Base-by-base conservation (phyloP, 92 coral and sea anemone genomes). In the Paragorgia papillata region DNA sequence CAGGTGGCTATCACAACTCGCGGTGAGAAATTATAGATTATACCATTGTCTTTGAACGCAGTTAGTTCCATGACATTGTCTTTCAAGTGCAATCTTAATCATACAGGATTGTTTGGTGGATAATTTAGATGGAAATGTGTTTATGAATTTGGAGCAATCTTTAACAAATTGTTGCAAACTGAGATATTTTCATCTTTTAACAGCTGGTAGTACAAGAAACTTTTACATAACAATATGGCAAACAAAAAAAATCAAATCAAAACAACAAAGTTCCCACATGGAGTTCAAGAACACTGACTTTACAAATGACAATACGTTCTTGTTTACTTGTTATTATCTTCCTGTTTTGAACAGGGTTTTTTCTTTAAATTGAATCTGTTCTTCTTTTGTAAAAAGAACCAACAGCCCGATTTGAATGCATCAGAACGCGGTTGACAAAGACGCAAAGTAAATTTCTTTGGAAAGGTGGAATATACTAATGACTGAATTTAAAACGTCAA, bases 1-100 rank as follows among this genome's bases (percentile, higher is more conserved):
- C 59, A 68, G 75, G 58, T 35, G 71, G 71, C 71, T 35, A 26
- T 68, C 75, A 68, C 17, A 49, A 49, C 75, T 48, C 9, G 3
- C n/a, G 35, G 50, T 20, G 34, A 44, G 22, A 25, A 68, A 68
- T 48, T 39, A 68, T 49, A 44, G 50, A 68, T 68, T 68, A 68
- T 18, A 13, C 3, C 59, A 44, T 22, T 67, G 58, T 66, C 43
- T 37, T 10, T 37, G 10, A 37, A 37, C 43, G 4, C 43, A 37
- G 4, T 37, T 37, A 10, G 4, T 4, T 37, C 43, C 10, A 10
- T n/a, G n/a, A n/a, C n/a, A n/a, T n/a, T n/a, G n/a, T n/a, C 43
- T 37, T 4, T 4, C 43, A 37, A 37, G 43, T 37, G 10, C 4
- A 37, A 37, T 37, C 43, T 4, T 10, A 10, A 37, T 4, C 10